These are phyloP conservation scores for Bactericera cockerelli DNA, from an alignment of 1,140 invertebrate genomes.

Conservation along the genomic window DNA sequence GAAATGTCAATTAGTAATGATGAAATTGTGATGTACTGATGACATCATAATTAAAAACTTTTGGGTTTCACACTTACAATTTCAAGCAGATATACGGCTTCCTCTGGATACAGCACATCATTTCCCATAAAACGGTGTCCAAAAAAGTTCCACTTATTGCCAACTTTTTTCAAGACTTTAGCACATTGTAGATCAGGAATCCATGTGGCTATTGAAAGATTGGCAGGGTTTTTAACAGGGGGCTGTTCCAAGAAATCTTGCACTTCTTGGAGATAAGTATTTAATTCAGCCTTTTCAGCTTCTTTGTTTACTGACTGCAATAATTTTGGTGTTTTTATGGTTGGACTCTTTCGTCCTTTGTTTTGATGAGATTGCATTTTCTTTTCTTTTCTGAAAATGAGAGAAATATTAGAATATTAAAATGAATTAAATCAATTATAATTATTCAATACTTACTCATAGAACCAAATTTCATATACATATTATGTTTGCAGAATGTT, in stretches of 20 bases:
- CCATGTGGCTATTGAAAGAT: slow-evolving; percentile 40
- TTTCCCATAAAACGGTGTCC: slow-evolving; percentile 34
- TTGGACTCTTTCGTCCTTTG: background rate
- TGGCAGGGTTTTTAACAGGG: background rate
- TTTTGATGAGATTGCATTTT: no score
- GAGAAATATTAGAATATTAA: no score
- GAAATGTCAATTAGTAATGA: no score
- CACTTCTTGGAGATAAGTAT: background rate
- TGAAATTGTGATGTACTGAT: no score
- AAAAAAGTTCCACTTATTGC: slow-evolving; percentile 38
- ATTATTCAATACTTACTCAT: no score
- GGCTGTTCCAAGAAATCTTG: background rate
- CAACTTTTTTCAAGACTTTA: slow-evolving; percentile 37
- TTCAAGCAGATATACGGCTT: slow-evolving; percentile 44
- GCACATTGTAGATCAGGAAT: slow-evolving; percentile 36
- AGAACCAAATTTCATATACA: no score
- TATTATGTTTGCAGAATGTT: no score
- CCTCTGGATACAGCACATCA: slow-evolving; percentile 40
- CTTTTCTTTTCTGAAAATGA: no score
- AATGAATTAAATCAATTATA: no score
- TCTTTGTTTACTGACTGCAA: background rate
- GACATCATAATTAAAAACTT: no score
- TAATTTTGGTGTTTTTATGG: background rate
- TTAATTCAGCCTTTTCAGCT: background rate
- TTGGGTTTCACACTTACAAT: slow-evolving; percentile 36